Conservation (phyloP, 2,888 invertebrate genomes). For the Galerucella calmariensis region DNA sequence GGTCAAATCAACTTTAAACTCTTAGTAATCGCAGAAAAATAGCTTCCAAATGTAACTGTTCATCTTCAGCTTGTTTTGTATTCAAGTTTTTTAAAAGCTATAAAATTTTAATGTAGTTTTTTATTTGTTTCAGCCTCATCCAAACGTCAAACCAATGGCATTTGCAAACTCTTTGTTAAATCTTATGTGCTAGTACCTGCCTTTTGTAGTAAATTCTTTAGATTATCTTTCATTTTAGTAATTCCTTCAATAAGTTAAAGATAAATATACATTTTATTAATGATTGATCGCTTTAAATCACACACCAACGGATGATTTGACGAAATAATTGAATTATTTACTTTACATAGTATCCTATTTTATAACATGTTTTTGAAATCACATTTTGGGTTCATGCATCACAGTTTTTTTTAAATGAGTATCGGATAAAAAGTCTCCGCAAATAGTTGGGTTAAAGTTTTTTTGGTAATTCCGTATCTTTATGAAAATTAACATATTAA, state of each 20-base stretch:
- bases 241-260: conserved; percentile 37
- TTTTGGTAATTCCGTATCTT: too few species aligned
- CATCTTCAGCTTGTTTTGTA: too few species aligned
- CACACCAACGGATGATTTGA: conserved; percentile 7
- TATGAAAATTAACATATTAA: too few species aligned
- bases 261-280: conserved; percentile 40
- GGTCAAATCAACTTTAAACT: too few species aligned
- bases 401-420: background rate
- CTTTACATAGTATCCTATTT: background rate
- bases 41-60: too few species aligned
- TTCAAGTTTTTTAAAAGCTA: background rate
- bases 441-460: too few species aligned
- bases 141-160: conserved; percentile 96
- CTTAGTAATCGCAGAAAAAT: too few species aligned
- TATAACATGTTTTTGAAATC: background rate
- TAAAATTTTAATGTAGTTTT: conserved; percentile 20
- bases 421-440: background rate
- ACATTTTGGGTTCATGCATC: background rate
- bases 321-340: conserved; percentile 19
- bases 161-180: conserved; percentile 90
- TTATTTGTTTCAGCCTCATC: conserved; percentile 86
- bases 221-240: conserved; percentile 43
- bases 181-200: conserved; percentile 75
- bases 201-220: conserved; percentile 50
- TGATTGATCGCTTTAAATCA: conserved; percentile 38